Base-by-base conservation (phyloP, 2,113 vertebrate species). In the Rhinoderma darwinii region DNA sequence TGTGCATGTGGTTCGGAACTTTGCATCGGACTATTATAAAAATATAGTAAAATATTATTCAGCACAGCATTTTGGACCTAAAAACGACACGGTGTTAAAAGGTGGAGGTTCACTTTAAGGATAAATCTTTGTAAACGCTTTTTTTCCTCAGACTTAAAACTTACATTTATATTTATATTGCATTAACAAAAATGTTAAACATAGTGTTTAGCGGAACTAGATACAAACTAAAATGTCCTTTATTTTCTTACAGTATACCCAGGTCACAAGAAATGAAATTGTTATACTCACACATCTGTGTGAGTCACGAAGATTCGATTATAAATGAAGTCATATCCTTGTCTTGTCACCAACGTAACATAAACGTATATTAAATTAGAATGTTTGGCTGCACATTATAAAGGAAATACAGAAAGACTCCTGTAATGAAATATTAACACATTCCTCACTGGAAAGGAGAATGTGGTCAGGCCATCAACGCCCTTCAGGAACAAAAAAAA, bases 271-370 rank as follows among this genome's bases (percentile, higher is more conserved):
- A 66, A 66, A 68, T 82, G 30, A 50, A 82, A 68, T 68, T 68
- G 39, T 18, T 32, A 44, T 82, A 47, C 12, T 68, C 27, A 82
- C 80, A 68, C 61, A 82, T 82, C 59, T 82, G 39, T 68, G 61
- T 82, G 80, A 68, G 80, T 68, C 61, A 47, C 61, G 5, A 44
- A 32, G 66, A 82, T 68, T 47, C 2, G 27, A 66, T 63, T 82
- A 68, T n/a, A 68, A 50, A 82, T 66, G 59, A 63, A 68, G 80
- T 68, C 80, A 82, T 68, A 82, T 68, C 59, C 80, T 82, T 68
- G 59, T 68, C 61, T 82, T 82, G 39, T 82, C 80, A 66, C 59
- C 61, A 82, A 68, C 50, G 80, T 82, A 68, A 82, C 61, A 82
- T 68, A 82, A 68, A 68, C 30, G 41, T 39, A 81, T n/a, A 81